Base-by-base conservation (phyloP, 1,140 invertebrate species). In the Battus philenor region DNA sequence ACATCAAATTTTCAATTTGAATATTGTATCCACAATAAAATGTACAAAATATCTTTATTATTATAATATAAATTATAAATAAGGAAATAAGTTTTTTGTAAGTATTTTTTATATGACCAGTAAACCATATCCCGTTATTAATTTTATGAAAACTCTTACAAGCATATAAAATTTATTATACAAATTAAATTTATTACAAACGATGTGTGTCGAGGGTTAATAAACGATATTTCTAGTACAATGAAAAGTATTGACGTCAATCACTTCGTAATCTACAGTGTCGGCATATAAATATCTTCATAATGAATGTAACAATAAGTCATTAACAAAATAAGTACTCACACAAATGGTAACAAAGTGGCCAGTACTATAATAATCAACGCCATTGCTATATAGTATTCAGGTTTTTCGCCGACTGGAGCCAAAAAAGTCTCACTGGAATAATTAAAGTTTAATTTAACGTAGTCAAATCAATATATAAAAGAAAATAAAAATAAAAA, bases 331-430 rank as follows among this genome's bases (percentile, higher is more conserved):
- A 51, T 43, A 10, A 39, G 29, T 55, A 77, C 79, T 73, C 58
- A 83, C 76, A 79, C 26, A 61, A 83, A 75, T 53, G 76, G 73
- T 47, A 79, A 64, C 29, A 65, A 27, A 13, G 72, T 63, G 69
- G 71, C 80, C n/a, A 80, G 44, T 4, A 75, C 64, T 15, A 68
- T 33, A 8, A 77, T 50, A 31, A 83, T 64, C 16, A 77, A 32
- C 15, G 63, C 57, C 31, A 74, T 36, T 2, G 75, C 66, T 1
- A 73, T 39, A 46, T 63, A 83, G 53, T 78, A 78, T 45, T 81
- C 79, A 0, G 75, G 71, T 27, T 66, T 54, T 10, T 70, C 67
- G 0, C 15, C 41, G 8, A 70, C 54, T 0, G 77, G 68, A 4
- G 62, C 54, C 58, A 83, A 33, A 17, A 83, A 66, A 9, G 68